Base-by-base conservation (phyloP, 1,140 invertebrate genomes). In the Lucilia cuprina region DNA sequence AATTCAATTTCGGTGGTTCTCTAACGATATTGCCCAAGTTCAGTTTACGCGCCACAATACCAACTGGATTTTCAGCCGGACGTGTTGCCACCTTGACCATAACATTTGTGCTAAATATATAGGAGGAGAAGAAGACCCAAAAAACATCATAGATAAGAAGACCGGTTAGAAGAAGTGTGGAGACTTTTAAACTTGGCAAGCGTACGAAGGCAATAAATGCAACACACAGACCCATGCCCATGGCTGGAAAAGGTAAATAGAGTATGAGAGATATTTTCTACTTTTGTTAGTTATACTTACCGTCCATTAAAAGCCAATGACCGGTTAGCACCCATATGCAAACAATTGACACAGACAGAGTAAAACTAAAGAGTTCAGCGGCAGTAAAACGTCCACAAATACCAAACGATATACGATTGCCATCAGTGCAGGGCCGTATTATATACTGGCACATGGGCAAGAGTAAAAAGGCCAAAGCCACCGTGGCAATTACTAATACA, bases 91-190 rank as follows among this genome's bases (percentile, higher is more conserved):
- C 96, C 93, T 98, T 98, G 83, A 99, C 98, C 98, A 99, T 99
- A 83, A 99, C 90, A 91, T 99, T 99, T 88, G 98, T 97, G 92
- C 97, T 99, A 93, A 99, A 99, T 89, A 99, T 98, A 90, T 99
- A 99, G 0, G 97, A 98, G 7, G 98, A 99, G 93, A 99, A 99
- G 92, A 99, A 99, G 30, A 99, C 98, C 98, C 98, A 99, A 92
- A 99, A 99, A 47, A 99, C 98, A 92, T 99, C 98, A 91, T 99
- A 99, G 75, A 99, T 96, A 74, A 99, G 94, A 86, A 99, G 93
- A 47, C 98, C 98, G 74, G 98, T 98, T 85, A 99, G 94, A 83
- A 99, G 93, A 85, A 99, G 92, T 19, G 98, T 99, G 30, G 98
- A 99, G 85, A 99, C 98, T 92, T 99, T 99, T 77, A 99, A 93